These are phyloP conservation scores for Myotis planiceps DNA, from an alignment of 2,797 vertebrate genomes.

Conservation along the genomic window DNA sequence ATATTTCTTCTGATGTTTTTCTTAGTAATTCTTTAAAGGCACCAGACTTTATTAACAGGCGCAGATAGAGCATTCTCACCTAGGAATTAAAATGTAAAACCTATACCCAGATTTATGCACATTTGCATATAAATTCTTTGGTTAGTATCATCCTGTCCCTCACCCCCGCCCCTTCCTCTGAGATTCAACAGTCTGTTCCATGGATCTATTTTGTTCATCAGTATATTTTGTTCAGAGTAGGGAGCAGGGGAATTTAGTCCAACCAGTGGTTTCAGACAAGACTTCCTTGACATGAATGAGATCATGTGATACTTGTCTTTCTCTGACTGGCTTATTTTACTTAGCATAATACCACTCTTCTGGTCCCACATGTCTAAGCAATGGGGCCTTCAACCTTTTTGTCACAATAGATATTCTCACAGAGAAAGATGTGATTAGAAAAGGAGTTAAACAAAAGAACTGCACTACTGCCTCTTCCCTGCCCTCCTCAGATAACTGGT, in stretches of 20 bases:
- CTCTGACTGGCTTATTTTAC: too few species aligned
- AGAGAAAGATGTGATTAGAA: background rate
- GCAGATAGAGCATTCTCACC: background rate
- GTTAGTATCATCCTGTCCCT: too few species aligned
- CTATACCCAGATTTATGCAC: background rate
- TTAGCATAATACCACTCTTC: too few species aligned
- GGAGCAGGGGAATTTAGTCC: too few species aligned
- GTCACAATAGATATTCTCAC: background rate
- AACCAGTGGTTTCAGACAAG: too few species aligned
- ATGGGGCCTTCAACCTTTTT: background rate
- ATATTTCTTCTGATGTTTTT: background rate
- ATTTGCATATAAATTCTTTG: too few species aligned
- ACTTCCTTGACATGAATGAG: too few species aligned
- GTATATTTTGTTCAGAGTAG: too few species aligned
- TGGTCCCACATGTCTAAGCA: background rate
- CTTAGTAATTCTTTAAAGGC: background rate
- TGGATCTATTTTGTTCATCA: too few species aligned
- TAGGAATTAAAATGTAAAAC: slow-evolving; percentile 21
- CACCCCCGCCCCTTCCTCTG: too few species aligned
- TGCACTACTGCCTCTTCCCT: background rate
- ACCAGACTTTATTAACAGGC: background rate
- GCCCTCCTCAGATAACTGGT: background rate
- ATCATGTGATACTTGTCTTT: too few species aligned
- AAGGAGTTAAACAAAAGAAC: background rate
- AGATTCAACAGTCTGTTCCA: too few species aligned